Conservation (phyloP, 2,797 vertebrate species). For the Acanthurus leucopareius region DNA sequence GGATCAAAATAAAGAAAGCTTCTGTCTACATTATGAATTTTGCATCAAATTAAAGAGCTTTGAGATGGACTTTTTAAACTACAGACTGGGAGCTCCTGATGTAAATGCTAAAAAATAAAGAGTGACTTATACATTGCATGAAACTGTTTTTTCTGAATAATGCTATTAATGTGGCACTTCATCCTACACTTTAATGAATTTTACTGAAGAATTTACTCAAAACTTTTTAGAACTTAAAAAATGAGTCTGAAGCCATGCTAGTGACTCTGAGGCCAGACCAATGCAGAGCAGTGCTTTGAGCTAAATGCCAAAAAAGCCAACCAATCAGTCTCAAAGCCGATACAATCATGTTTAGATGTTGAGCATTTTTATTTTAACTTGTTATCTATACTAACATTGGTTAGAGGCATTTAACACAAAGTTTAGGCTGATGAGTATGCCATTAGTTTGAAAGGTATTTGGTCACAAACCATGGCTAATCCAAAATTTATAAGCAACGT, state of each 20-base stretch:
- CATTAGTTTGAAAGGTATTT: not conserved
- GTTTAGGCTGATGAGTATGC: not conserved
- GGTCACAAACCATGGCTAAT: not conserved
- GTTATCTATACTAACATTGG: not conserved
- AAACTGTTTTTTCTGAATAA: not conserved
- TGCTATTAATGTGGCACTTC: not conserved
- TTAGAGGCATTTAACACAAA: not conserved
- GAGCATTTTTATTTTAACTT: not conserved
- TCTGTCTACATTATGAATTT: constrained; percentile 5
- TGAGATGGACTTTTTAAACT: constrained; percentile 6
- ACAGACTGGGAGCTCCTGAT: constrained; percentile 4
- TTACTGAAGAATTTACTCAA: not conserved
- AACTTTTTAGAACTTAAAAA: not conserved
- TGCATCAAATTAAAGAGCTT: constrained; percentile 35
- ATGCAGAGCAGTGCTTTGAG: not conserved
- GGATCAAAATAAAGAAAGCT: constrained; percentile 15
- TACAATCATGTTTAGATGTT: not conserved
- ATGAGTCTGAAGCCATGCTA: not conserved
- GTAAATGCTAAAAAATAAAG: constrained; percentile 56
- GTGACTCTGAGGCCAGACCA: not conserved
- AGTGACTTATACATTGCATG: constrained; percentile 20
- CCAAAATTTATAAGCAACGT: not conserved
- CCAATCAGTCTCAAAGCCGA: too few species aligned
- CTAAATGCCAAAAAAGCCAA: not conserved
- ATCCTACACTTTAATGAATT: not conserved